These are phyloP conservation scores for Auanema sp. DNA, from an alignment of 2,888 invertebrate genomes.

Conservation along the genomic window DNA sequence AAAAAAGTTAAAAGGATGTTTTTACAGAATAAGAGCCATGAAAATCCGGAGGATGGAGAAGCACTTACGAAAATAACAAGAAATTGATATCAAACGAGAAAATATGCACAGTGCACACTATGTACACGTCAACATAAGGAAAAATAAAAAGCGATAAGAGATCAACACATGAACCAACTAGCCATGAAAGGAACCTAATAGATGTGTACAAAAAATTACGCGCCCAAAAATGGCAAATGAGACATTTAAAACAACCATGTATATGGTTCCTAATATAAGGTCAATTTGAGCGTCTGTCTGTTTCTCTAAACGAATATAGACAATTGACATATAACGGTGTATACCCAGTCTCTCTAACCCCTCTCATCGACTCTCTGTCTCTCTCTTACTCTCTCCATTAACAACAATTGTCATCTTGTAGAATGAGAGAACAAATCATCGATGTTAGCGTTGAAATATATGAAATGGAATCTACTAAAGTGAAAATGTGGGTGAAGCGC, in stretches of 20 bases:
- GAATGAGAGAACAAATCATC: constrained; percentile 8
- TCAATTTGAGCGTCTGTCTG: too few relatives aligned
- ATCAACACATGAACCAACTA: too few relatives aligned
- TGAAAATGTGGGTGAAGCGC: not conserved
- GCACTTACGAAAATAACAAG: constrained; percentile 1
- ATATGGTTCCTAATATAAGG: too few relatives aligned
- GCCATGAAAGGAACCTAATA: too few relatives aligned
- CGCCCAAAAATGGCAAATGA: too few relatives aligned
- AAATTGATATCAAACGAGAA: not conserved
- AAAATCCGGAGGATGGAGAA: not conserved
- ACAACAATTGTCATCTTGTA: constrained; percentile 8
- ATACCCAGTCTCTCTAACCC: too few relatives aligned
- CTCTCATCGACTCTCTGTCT: too few relatives aligned
- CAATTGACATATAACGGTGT: too few relatives aligned
- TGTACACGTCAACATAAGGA: constrained; percentile 8
- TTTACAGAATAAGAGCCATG: not conserved
- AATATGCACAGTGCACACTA: constrained; percentile 3
- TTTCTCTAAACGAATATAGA: too few relatives aligned
- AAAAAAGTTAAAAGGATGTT: not conserved
- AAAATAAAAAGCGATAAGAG: constrained; percentile 3
- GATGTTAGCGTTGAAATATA: constrained; percentile 4
- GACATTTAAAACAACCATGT: too few relatives aligned
- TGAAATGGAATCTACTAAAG: not conserved
- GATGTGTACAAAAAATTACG: too few relatives aligned
- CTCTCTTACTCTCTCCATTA: not conserved